These are phyloP conservation scores for Mythimna pallens DNA, from an alignment of 2,888 invertebrate species.

Conservation along the genomic window DNA sequence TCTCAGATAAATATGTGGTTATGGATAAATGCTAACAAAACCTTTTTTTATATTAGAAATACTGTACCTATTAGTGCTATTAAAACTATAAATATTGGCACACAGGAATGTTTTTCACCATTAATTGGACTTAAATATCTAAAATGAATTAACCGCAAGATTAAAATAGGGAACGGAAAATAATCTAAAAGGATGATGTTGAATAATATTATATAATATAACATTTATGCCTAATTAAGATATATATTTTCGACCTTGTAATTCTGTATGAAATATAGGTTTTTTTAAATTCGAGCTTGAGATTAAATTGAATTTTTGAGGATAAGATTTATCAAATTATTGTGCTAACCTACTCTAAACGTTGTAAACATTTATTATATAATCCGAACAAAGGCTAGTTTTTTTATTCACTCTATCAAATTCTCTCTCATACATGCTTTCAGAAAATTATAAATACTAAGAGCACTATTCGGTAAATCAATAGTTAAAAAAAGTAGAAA, in stretches of 20 bases:
- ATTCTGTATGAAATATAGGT: neutral
- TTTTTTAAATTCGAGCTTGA: neutral
- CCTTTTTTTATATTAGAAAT: slow-evolving; percentile 18
- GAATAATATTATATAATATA: slow-evolving; percentile 27
- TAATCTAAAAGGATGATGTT: slow-evolving; percentile 39
- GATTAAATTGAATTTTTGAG: slow-evolving; percentile 9
- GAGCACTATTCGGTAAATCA: too few species aligned
- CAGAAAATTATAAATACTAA: too few species aligned
- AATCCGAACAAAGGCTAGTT: neutral
- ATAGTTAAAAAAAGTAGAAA: too few species aligned
- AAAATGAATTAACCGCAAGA: slow-evolving; percentile 57
- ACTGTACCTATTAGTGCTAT: neutral
- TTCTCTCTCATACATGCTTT: too few species aligned
- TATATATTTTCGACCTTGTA: slow-evolving; percentile 24
- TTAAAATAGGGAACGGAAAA: slow-evolving; percentile 44
- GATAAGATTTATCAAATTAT: slow-evolving; percentile 21
- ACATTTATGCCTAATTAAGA: slow-evolving; percentile 49
- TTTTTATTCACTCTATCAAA: too few species aligned
- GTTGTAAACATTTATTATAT: neutral
- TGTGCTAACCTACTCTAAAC: neutral
- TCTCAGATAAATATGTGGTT: slow-evolving; percentile 4
- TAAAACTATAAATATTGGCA: neutral
- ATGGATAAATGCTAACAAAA: slow-evolving; percentile 40
- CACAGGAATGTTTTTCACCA: slow-evolving; percentile 29
- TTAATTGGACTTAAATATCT: slow-evolving; percentile 29